Base-by-base conservation (phyloP, 2,797 vertebrate species). In the Tadarida brasiliensis region DNA sequence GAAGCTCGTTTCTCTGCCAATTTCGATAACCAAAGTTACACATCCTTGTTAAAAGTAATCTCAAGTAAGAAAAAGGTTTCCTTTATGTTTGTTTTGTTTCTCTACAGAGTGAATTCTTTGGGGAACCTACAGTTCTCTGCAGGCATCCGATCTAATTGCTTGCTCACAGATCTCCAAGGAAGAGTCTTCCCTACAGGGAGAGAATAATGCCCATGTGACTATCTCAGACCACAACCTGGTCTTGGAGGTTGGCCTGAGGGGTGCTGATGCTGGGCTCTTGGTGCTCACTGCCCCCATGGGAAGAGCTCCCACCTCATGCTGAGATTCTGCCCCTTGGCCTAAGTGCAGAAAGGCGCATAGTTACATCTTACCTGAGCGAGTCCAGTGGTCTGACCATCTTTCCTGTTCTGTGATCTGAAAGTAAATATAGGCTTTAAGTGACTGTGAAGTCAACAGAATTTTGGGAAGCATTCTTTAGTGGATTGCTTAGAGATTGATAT, bases 101-200 rank as follows among this genome's bases (percentile, higher is more conserved):
- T 91, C 84, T 65, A 8, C 26, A 44, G 28, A 65, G 26, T 12
- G 63, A 44, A 76, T 83, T 91, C 59, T 88, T 59, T 61, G 54
- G 78, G 51, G 65, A 84, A 67, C 85, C 84, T 90, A 30, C 92
- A 76, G 80, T 76, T 87, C 54, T 95, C n/a, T 82, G 70, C 5
- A 83, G 78, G 49, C 74, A 28, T 77, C 44, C 3, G 0, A 61
- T 83, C 54, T 78, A 78, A 73, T 90, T 78, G 74, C 57, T 83
- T 70, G 35, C 14, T 77, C 24, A 71, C n/a, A 77, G 5, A 73
- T 93, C 83, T 67, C 74, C 70, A 89, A 51, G 54, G 61, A 44
- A 78, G 39, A 67, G 24, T 65, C 12, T 74, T 10, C 57, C 63
- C 22, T 74, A 51, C 63, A 33, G 5, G 28, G n/a, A 91, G 24